phyloP scores from a whole-genome alignment of 1,140 invertebrate species.

The Phortica variegata region DNA sequence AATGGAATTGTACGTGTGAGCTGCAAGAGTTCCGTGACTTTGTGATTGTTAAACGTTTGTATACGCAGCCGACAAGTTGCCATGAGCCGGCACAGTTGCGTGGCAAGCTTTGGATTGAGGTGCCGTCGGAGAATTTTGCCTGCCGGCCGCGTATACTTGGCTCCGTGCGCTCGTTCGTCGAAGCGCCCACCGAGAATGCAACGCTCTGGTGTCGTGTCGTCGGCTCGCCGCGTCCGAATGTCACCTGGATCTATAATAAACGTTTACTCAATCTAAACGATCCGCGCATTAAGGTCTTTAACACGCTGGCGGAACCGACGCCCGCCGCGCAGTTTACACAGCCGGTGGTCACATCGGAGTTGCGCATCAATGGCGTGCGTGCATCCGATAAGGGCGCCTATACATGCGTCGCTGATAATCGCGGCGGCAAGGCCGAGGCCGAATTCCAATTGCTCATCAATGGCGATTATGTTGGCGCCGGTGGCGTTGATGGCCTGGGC shows the following conservation, averaged over 20 bases:
- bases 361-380: conserved; percentile 72
- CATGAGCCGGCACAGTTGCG: conserved; percentile 66
- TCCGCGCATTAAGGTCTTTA: conserved; percentile 55
- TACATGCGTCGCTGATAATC: conserved; percentile 82
- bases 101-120: conserved; percentile 70
- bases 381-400: conserved; percentile 83
- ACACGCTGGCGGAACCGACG: conserved; percentile 30
- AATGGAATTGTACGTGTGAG: conserved; percentile 86
- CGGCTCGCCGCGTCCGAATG: conserved; percentile 74
- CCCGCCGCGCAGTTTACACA: conserved; percentile 10
- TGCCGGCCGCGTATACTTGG: conserved; percentile 74
- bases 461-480: conserved; percentile 59
- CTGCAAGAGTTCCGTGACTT: conserved; percentile 77
- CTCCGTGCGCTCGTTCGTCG: conserved; percentile 60
- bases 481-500: conserved; percentile 50
- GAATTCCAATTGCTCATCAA: conserved; percentile 63
- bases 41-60: conserved; percentile 70
- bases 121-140: conserved; percentile 76
- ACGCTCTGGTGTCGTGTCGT: conserved; percentile 75
- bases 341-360: conserved; percentile 57
- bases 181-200: conserved; percentile 67
- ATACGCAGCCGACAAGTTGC: conserved; percentile 71
- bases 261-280: conserved; percentile 60
- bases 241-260: conserved; percentile 73
- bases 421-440: conserved; percentile 77